Evolutionary conservation across 2,113 vertebrate genomes (phyloP), one percentile per base, ranked within the genome.

Genomic region (Columba livia): DNA sequence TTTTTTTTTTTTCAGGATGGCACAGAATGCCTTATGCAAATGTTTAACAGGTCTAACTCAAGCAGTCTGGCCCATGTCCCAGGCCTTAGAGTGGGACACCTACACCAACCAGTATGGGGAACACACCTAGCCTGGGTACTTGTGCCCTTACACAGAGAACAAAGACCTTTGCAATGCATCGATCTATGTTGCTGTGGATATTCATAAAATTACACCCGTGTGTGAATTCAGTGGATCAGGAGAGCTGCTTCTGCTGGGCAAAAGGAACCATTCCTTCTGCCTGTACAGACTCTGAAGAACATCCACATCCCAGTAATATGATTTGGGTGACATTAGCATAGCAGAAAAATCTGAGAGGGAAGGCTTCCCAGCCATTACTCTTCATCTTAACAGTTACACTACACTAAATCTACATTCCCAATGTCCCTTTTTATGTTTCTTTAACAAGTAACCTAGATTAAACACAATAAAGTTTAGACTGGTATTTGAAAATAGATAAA

Each of bases 401-500:
- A 62, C 69, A 79, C 69, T 95, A 94, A 84, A 92, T 93, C 88
- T 94, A 74, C 85, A 81, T 93, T 90, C 61, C 54, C 81, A 90
- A 86, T 69, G 66, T 28, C 53, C 51, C 70, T 81, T 95, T 96
- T 96, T 75, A 96, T 89, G 83, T 87, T 87, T n/a, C 65, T 87
- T 89, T 94, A 97, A 87, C 72, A 93, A 93, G 83, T 58, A 90
- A 93, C 53, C 73, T 87, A 92, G 61, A 93, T 96, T 65, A 90
- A 95, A 79, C 65, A 82, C 73, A 75, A 72, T 92, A 79, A 92
- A 89, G 42, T 84, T 94, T 88, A 88, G 83, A 90, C 77, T 82
- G 44, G 61, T 87, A 92, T 93, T 90, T 92, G 94, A 96, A 96
- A 96, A 94, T 18, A 87, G 85, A 90, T 96, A 86, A 96, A 96